Conservation (phyloP, 2,113 vertebrate genomes). For the Neofelis nebulosa region DNA sequence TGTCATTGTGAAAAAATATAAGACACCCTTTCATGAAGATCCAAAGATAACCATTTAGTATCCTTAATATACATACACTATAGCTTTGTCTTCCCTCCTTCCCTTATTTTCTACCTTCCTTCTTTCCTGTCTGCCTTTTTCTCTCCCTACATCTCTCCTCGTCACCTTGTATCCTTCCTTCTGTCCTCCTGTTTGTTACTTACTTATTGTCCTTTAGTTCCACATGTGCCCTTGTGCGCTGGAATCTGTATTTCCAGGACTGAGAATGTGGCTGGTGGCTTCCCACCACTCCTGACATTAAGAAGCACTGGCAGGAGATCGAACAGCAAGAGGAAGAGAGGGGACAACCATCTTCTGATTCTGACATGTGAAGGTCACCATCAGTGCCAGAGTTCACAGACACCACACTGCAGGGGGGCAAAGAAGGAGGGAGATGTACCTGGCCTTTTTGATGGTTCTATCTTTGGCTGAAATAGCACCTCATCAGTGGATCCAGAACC, state of each 20-base stretch:
- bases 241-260: not conserved
- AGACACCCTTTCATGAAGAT: not conserved
- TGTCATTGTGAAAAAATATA: not conserved
- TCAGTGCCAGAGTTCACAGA: not conserved
- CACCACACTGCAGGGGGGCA: not conserved
- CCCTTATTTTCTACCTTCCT: not conserved
- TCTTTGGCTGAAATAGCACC: not conserved
- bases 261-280: not conserved
- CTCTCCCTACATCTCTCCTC: not conserved
- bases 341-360: not conserved
- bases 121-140: not conserved
- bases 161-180: not conserved
- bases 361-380: not conserved
- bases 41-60: not conserved
- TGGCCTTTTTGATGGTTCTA: not conserved
- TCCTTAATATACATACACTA: not conserved
- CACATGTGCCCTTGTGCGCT: not conserved
- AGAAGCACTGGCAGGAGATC: not conserved
- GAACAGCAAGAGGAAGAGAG: not conserved
- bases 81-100: not conserved
- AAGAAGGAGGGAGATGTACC: not conserved
- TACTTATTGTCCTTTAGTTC: not conserved
- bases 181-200: not conserved
- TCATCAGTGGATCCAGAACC: not conserved
- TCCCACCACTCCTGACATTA: not conserved